These are phyloP conservation scores for Macrocentrus cingulum DNA, from an alignment of 1,140 invertebrate species.

Conservation along the genomic window DNA sequence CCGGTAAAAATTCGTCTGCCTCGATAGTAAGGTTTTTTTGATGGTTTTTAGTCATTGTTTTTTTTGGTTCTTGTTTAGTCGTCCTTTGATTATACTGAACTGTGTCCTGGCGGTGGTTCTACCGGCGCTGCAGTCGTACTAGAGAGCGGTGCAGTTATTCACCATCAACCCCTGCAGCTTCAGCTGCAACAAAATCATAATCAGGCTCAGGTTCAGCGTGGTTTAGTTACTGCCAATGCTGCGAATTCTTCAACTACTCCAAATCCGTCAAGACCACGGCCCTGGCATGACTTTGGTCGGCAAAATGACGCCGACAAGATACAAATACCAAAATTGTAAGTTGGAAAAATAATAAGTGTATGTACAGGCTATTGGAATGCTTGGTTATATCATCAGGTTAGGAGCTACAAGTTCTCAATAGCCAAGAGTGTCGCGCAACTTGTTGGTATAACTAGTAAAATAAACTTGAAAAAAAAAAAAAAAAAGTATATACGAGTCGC, in stretches of 20 bases:
- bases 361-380: no score
- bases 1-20: slow-evolving; percentile 63
- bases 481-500: no score
- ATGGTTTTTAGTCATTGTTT: neutral
- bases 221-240: slow-evolving; percentile 59
- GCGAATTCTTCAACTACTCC: slow-evolving; percentile 64
- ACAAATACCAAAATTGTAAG: slow-evolving; percentile 97
- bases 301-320: slow-evolving; percentile 94
- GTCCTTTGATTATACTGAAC: slow-evolving; percentile 81
- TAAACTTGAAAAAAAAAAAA: no score
- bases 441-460: no score
- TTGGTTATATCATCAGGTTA: no score
- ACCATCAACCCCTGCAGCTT: slow-evolving; percentile 54
- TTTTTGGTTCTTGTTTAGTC: slow-evolving; percentile 61
- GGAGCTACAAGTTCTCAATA: no score
- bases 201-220: slow-evolving; percentile 57
- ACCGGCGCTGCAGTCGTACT: slow-evolving; percentile 51
- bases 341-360: slow-evolving; percentile 41
- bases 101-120: slow-evolving; percentile 68
- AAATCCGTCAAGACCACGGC: slow-evolving; percentile 72
- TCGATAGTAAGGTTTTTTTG: neutral
- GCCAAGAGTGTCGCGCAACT: no score
- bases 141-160: slow-evolving; percentile 53
- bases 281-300: slow-evolving; percentile 89
- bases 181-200: slow-evolving; percentile 51